Conservation (phyloP, 2,113 vertebrate species). For the Lanius ludovicianus region DNA sequence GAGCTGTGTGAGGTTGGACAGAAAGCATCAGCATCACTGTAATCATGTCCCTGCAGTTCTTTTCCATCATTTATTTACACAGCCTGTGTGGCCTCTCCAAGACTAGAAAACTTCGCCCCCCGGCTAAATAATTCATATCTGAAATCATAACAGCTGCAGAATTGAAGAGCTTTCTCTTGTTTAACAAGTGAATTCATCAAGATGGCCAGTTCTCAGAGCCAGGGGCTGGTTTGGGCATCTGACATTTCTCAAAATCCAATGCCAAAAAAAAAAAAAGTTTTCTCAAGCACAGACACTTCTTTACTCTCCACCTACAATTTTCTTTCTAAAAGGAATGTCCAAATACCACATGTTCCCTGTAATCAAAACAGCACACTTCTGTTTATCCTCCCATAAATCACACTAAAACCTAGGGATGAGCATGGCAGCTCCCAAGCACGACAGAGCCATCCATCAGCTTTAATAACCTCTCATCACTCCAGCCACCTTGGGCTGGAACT, state of each 20-base stretch:
- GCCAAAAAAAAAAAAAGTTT: background rate
- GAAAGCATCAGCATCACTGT: background rate
- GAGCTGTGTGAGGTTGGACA: background rate
- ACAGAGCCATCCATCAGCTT: background rate
- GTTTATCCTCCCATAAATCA: slow-evolving; percentile 31
- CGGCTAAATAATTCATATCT: background rate
- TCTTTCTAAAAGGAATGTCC: background rate
- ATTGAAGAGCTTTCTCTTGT: background rate
- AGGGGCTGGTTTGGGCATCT: background rate
- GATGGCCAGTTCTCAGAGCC: background rate
- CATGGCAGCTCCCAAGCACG: background rate
- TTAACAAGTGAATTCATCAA: background rate
- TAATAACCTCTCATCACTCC: background rate
- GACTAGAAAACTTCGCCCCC: background rate
- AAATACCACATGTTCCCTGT: background rate
- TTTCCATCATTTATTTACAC: background rate
- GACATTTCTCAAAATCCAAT: background rate
- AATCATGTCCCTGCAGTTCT: background rate
- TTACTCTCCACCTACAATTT: background rate
- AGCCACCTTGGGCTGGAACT: background rate
- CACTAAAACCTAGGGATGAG: background rate
- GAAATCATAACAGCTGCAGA: background rate
- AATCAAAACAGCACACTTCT: slow-evolving; percentile 6
- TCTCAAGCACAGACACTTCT: background rate
- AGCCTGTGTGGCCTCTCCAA: background rate